phyloP scores from a whole-genome alignment of 2,797 vertebrate genomes.

The Petrocephalus sullivani region DNA sequence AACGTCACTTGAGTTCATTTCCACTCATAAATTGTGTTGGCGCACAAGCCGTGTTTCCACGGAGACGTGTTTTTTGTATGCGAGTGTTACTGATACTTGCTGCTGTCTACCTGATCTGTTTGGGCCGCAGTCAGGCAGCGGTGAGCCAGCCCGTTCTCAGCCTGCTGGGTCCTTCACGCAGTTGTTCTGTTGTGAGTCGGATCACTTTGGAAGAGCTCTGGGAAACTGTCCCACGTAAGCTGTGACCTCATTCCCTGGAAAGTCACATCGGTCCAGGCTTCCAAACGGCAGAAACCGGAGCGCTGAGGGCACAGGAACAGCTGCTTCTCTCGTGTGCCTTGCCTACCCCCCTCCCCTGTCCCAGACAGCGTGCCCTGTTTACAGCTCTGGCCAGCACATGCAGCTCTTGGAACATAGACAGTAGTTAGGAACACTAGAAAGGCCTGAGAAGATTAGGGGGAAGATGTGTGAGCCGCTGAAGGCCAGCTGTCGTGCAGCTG shows the following conservation, averaged over 20 bases:
- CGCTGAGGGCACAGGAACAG: constrained; percentile 47
- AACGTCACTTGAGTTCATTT: neutral
- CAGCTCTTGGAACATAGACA: neutral
- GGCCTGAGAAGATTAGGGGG: neutral
- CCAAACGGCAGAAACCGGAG: constrained; percentile 60
- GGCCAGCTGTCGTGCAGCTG: neutral
- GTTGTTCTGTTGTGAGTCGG: constrained; percentile 44
- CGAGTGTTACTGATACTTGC: neutral
- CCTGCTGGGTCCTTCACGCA: neutral
- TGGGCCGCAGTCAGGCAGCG: neutral
- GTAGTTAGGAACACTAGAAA: neutral
- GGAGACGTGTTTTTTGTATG: neutral
- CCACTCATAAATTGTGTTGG: neutral
- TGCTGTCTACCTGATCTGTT: neutral
- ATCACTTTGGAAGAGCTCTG: constrained; percentile 43
- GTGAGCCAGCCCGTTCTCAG: neutral
- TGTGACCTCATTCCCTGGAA: constrained; percentile 67
- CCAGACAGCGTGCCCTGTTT: neutral
- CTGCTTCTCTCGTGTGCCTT: constrained; percentile 41
- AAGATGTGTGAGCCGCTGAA: neutral
- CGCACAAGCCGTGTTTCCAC: neutral
- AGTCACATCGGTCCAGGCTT: constrained; percentile 53
- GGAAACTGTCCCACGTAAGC: constrained; percentile 40
- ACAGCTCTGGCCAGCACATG: constrained; percentile 19
- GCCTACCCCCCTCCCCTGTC: neutral